These are phyloP conservation scores for Danio albolineatus DNA, from an alignment of 2,797 vertebrate genomes.

Conservation along the genomic window DNA sequence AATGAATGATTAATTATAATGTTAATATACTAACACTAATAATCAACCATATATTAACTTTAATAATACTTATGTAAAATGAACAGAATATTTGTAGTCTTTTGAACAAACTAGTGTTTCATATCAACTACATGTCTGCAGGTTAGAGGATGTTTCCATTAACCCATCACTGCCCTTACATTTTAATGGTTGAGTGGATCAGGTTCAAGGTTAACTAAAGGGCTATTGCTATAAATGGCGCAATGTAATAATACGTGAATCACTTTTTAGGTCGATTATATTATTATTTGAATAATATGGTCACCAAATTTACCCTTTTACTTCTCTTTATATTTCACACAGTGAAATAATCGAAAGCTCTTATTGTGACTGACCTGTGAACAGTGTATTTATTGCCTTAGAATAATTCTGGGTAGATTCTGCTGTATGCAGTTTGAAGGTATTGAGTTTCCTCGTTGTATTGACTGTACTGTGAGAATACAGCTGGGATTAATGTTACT, in stretches of 20 bases:
- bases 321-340: not conserved
- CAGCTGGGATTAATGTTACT: conserved; percentile 33
- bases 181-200: not conserved
- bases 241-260: not conserved
- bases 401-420: conserved; percentile 5
- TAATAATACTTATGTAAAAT: no score
- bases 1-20: no score
- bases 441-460: conserved; percentile 24
- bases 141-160: not conserved
- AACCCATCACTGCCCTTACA: not conserved
- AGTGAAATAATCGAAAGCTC: not conserved
- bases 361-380: not conserved
- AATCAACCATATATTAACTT: no score
- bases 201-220: not conserved
- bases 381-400: not conserved
- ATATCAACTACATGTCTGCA: not conserved
- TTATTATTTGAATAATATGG: not conserved
- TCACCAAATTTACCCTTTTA: not conserved
- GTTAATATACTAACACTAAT: no score
- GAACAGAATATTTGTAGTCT: no score
- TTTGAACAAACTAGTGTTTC: not conserved
- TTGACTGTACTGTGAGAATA: conserved; percentile 37
- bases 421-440: conserved; percentile 15
- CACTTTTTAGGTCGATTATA: not conserved
- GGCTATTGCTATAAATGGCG: conserved; percentile 3